Evolutionary conservation across 2,113 vertebrate genomes (phyloP).

Genomic region (Anser cygnoides): DNA sequence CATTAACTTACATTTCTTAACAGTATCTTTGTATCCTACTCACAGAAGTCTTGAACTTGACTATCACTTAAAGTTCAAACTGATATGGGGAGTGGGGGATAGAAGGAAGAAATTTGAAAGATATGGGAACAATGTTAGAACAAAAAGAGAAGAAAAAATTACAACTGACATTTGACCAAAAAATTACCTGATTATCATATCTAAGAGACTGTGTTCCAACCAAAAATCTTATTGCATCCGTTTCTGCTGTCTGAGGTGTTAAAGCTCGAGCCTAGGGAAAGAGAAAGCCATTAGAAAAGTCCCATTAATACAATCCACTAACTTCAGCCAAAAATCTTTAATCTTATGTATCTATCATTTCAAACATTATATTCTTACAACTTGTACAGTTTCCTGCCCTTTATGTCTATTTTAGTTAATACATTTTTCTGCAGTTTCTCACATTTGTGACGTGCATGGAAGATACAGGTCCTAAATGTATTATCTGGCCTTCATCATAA

Average conservation of each 20-base stretch:
- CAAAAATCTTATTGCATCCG: slow-evolving; percentile 95
- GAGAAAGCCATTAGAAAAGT: slow-evolving; percentile 22
- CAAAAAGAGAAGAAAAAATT: not conserved
- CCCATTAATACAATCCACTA: not conserved
- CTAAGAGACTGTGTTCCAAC: slow-evolving; percentile 98
- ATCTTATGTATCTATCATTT: not conserved
- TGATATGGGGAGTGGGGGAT: not conserved
- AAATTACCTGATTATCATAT: slow-evolving; percentile 96
- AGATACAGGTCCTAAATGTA: not conserved
- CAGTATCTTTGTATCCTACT: too few species aligned
- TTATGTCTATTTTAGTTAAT: not conserved
- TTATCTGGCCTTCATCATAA: not conserved
- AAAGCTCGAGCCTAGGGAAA: slow-evolving; percentile 89
- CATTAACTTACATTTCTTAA: too few species aligned
- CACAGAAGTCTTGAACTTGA: not conserved
- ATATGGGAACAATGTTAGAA: not conserved
- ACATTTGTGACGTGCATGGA: not conserved
- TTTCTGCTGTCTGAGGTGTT: slow-evolving; percentile 95
- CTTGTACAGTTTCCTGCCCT: not conserved
- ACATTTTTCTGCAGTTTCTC: not conserved
- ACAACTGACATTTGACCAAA: slow-evolving; percentile 35
- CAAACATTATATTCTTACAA: not conserved
- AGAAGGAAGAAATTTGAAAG: not conserved
- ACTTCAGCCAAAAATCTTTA: not conserved
- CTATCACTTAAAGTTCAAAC: not conserved